Percentiles rank a stretch among this genome's conserved stretches.
These are phyloP conservation scores for Selenia dentaria DNA, from an alignment of 2,888 invertebrate species.

Conservation along the genomic window DNA sequence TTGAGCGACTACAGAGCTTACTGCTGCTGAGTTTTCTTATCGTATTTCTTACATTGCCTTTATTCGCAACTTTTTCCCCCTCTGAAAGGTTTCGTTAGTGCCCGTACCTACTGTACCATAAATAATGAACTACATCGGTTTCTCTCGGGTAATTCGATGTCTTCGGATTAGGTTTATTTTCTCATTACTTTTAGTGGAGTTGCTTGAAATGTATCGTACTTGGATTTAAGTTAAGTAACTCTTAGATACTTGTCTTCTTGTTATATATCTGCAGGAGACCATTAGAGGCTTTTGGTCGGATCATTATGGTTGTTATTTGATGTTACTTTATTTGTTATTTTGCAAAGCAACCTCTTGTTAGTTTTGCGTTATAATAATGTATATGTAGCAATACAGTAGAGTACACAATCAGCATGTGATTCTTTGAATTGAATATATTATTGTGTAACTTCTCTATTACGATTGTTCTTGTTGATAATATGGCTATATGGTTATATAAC, in stretches of 20 bases:
- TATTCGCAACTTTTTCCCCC: constrained; percentile 47
- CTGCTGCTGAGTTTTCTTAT: constrained; percentile 55
- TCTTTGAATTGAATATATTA: too few relatives aligned
- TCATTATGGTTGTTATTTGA: not conserved
- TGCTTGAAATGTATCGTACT: constrained; percentile 17
- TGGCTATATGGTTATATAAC: too few relatives aligned
- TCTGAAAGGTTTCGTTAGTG: constrained; percentile 38
- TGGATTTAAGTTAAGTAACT: constrained; percentile 8
- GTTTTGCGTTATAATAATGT: too few relatives aligned
- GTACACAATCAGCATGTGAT: too few relatives aligned
- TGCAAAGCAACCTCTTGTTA: too few relatives aligned
- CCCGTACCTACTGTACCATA: constrained; percentile 41
- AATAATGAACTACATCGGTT: constrained; percentile 47
- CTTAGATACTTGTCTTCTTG: constrained; percentile 3
- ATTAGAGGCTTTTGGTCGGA: not conserved
- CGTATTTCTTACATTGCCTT: constrained; percentile 53
- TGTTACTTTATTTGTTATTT: too few relatives aligned
- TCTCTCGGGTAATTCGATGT: constrained; percentile 40
- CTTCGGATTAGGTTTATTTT: constrained; percentile 36
- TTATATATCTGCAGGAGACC: not conserved
- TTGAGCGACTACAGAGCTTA: constrained; percentile 52
- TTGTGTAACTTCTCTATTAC: too few relatives aligned
- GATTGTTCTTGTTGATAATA: too few relatives aligned
- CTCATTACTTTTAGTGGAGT: constrained; percentile 34
- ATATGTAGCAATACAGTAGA: too few relatives aligned